A percentile compares a stretch with the other conserved stretches of the same genome.
These are phyloP conservation scores for Acleris laterana DNA, from an alignment of 2,888 invertebrate genomes.

Conservation along the genomic window DNA sequence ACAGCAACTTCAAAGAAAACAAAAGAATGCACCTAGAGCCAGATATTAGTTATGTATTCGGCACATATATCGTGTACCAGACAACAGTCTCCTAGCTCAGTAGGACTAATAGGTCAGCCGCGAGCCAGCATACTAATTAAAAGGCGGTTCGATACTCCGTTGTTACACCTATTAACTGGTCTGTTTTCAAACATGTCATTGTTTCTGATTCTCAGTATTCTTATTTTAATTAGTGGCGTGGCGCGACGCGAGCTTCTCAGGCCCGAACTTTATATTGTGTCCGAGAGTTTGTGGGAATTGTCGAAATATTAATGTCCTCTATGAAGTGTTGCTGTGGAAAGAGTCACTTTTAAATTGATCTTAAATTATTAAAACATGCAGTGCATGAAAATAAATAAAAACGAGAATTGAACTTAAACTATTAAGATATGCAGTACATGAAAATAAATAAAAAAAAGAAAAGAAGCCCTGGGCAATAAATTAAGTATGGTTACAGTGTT, in stretches of 20 bases:
- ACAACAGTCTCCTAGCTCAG: slow-evolving; percentile 10
- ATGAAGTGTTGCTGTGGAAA: too few relatives aligned
- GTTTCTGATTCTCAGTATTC: slow-evolving; percentile 25
- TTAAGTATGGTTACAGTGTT: too few relatives aligned
- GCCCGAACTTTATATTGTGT: slow-evolving; percentile 13
- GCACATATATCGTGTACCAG: slow-evolving; percentile 22
- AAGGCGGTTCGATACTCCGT: slow-evolving; percentile 18
- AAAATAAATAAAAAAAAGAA: too few relatives aligned
- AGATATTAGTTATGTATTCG: slow-evolving; percentile 25
- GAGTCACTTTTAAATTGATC: too few relatives aligned
- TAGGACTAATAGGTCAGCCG: slow-evolving; percentile 16
- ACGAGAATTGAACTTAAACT: too few relatives aligned
- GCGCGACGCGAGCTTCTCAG: slow-evolving; percentile 14
- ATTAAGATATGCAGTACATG: too few relatives aligned
- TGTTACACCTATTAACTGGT: slow-evolving; percentile 9
- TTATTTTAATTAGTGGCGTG: slow-evolving; percentile 25
- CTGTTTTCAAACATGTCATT: slow-evolving; percentile 20
- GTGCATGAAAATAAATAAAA: too few relatives aligned
- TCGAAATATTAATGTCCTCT: background rate
- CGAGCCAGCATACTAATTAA: slow-evolving; percentile 21
- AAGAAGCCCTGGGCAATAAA: too few relatives aligned
- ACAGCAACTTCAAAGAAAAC: slow-evolving; percentile 6
- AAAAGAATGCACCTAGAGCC: slow-evolving; percentile 12
- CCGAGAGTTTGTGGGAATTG: slow-evolving; percentile 1
- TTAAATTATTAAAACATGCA: too few relatives aligned